These are phyloP conservation scores for Nasonia longicornis DNA, from an alignment of 1,140 invertebrate species.

Conservation along the genomic window DNA sequence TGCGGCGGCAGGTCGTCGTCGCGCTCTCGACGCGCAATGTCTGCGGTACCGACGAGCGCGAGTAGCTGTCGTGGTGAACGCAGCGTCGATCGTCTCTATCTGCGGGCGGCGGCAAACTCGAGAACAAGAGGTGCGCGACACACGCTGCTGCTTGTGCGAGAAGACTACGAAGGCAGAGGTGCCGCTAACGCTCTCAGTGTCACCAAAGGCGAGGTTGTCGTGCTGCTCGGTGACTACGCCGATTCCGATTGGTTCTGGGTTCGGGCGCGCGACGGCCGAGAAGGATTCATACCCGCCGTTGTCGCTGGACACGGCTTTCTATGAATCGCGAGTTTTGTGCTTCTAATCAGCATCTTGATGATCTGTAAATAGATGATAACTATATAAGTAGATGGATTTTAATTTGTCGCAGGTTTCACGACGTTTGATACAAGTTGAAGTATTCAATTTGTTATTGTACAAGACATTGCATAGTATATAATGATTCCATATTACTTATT, in stretches of 20 bases:
- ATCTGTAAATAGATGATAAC: neutral
- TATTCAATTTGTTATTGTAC: neutral
- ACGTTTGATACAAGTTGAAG: no score
- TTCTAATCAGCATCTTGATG: no score
- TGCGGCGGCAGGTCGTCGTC: conserved; percentile 63
- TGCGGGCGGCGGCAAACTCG: conserved; percentile 70
- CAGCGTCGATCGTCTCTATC: conserved; percentile 78
- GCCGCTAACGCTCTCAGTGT: conserved; percentile 73
- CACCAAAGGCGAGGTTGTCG: conserved; percentile 80
- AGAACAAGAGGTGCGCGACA: conserved; percentile 67
- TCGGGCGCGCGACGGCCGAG: conserved; percentile 74
- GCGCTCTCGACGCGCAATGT: conserved; percentile 48
- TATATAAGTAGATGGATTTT: neutral
- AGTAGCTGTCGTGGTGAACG: conserved; percentile 69
- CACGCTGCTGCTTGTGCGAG: conserved; percentile 77
- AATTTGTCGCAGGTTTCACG: neutral
- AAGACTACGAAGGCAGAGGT: conserved; percentile 73
- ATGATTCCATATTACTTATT: neutral
- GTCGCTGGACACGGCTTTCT: conserved; percentile 81
- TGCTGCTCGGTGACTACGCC: conserved; percentile 68
- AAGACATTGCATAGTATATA: neutral
- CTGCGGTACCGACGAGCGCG: neutral
- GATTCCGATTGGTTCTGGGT: conserved; percentile 78
- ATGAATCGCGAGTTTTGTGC: conserved; percentile 58
- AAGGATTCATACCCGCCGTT: conserved; percentile 83